These are phyloP conservation scores for Periophthalmodon schlosseri DNA, from an alignment of 2,113 vertebrate species.

Conservation along the genomic window DNA sequence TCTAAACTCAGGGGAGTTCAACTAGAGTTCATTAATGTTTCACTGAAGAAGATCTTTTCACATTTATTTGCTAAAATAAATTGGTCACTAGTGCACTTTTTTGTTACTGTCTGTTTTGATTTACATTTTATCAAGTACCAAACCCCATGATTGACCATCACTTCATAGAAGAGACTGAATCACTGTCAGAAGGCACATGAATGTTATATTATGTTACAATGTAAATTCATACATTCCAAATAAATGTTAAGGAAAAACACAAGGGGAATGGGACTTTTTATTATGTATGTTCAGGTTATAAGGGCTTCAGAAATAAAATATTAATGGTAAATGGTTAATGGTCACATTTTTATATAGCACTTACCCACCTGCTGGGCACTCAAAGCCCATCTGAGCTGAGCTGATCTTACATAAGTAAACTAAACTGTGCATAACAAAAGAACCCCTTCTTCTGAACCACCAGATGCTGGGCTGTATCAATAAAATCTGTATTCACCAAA, in stretches of 20 bases:
- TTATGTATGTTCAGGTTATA: background rate
- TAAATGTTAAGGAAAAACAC: conserved; percentile 19
- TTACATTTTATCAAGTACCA: background rate
- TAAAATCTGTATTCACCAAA: too few species aligned
- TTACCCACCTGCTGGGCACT: too few species aligned
- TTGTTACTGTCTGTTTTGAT: conserved; percentile 1
- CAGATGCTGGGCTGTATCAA: too few species aligned
- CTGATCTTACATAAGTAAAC: too few species aligned
- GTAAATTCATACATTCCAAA: conserved; percentile 36
- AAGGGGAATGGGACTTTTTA: background rate
- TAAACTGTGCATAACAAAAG: too few species aligned
- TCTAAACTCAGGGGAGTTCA: conserved; percentile 16
- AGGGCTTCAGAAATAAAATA: too few species aligned
- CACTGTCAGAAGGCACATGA: background rate
- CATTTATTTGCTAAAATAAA: conserved; percentile 19
- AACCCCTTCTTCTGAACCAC: too few species aligned
- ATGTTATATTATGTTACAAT: conserved; percentile 26
- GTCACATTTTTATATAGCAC: too few species aligned
- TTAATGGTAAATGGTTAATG: too few species aligned
- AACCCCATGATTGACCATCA: background rate
- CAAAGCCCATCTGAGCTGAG: too few species aligned
- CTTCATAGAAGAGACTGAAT: background rate
- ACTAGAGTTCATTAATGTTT: conserved; percentile 22
- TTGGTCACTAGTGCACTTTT: conserved; percentile 51
- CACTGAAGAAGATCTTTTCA: conserved; percentile 1